These are phyloP conservation scores for Narcine bancroftii DNA, from an alignment of 2,113 vertebrate species.

Conservation along the genomic window DNA sequence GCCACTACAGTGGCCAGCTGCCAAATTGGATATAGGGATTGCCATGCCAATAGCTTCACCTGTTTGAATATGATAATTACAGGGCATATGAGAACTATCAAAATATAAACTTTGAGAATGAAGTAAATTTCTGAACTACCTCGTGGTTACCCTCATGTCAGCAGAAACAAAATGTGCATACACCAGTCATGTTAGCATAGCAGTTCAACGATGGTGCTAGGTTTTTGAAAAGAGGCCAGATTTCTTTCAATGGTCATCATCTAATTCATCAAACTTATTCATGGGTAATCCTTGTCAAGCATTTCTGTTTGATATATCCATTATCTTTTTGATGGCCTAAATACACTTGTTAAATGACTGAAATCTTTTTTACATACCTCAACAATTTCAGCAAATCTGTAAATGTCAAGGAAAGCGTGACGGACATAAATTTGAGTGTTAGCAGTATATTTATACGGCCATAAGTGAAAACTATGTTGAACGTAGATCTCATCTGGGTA, in stretches of 20 bases:
- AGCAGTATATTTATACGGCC: conserved; percentile 11
- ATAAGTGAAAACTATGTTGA: conserved; percentile 11
- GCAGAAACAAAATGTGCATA: conserved; percentile 23
- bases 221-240: conserved; percentile 24
- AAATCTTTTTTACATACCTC: conserved; percentile 26
- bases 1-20: not conserved
- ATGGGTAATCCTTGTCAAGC: not conserved
- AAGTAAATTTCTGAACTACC: conserved; percentile 33
- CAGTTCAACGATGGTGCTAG: conserved; percentile 36
- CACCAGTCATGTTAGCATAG: conserved; percentile 8
- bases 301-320: not conserved
- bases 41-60: not conserved
- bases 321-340: conserved; percentile 18
- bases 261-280: not conserved
- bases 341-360: conserved; percentile 9
- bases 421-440: conserved; percentile 25
- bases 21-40: not conserved
- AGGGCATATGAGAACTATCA: conserved; percentile 22
- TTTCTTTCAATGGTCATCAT: conserved; percentile 30
- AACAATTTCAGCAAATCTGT: not conserved
- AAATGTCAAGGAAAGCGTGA: conserved; percentile 6
- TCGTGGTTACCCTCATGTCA: conserved; percentile 28
- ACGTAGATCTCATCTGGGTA: conserved; percentile 3
- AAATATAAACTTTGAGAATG: not conserved
- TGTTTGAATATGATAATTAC: conserved; percentile 1